Percentiles rank a stretch among this genome's conserved stretches.
Evolutionary conservation across 2,797 vertebrate species (phyloP).

Genomic region (Coreius guichenoti): DNA sequence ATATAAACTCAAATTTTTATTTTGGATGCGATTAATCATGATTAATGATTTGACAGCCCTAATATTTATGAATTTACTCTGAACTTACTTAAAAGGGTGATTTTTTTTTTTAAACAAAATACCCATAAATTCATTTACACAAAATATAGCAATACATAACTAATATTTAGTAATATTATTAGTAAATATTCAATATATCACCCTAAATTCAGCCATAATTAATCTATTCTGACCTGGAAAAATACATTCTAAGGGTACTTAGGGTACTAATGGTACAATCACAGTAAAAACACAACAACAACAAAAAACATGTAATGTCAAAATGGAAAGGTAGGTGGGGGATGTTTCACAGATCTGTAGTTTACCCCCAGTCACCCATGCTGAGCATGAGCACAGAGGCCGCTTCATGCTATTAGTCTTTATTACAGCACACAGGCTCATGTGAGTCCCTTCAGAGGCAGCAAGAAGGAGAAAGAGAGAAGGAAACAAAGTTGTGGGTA

Average conservation of each 20-base stretch:
- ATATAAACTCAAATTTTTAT: too few species aligned
- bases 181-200: background rate
- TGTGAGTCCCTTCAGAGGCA: slow-evolving; percentile 54
- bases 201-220: background rate
- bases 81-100: background rate
- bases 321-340: background rate
- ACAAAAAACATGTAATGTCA: background rate
- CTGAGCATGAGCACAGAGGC: slow-evolving; percentile 38
- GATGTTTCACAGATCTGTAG: slow-evolving; percentile 10
- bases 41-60: too few species aligned
- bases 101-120: background rate
- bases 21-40: too few species aligned
- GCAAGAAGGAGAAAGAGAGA: slow-evolving; percentile 31
- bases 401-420: slow-evolving; percentile 54
- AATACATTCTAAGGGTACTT: background rate
- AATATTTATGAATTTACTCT: too few species aligned
- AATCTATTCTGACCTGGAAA: background rate
- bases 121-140: background rate
- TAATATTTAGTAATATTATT: background rate
- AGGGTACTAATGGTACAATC: background rate
- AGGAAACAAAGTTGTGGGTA: slow-evolving; percentile 40
- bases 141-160: background rate
- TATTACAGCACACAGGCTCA: slow-evolving; percentile 53
- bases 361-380: slow-evolving; percentile 60
- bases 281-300: background rate